Conservation (phyloP, 2,888 invertebrate species). For the Spicauda simplicius region DNA sequence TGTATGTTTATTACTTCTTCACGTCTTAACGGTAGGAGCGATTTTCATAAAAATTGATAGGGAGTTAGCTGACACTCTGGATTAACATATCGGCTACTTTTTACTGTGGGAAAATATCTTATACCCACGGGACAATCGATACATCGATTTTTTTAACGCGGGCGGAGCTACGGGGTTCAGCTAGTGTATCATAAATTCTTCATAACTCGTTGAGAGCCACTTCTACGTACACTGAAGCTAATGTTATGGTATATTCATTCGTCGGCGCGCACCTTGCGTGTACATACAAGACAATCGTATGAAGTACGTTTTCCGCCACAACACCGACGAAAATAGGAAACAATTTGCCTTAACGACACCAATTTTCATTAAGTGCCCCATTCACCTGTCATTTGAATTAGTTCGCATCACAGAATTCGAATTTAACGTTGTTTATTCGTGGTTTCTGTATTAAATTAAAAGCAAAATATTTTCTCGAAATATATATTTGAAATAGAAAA, state of each 20-base stretch:
- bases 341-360: constrained; percentile 40
- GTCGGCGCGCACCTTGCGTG: constrained; percentile 53
- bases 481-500: too few species aligned
- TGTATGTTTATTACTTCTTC: too few species aligned
- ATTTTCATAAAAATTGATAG: too few species aligned
- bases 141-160: too few species aligned
- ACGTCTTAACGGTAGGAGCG: too few species aligned
- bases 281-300: constrained; percentile 48
- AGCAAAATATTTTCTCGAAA: too few species aligned
- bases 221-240: constrained; percentile 59
- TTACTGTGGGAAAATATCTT: too few species aligned
- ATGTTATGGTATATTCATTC: constrained; percentile 64
- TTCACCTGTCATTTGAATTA: constrained; percentile 24
- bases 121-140: too few species aligned
- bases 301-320: constrained; percentile 56
- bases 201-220: constrained; percentile 40
- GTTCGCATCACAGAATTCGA: constrained; percentile 7
- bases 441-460: neutral
- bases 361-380: constrained; percentile 24
- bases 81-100: too few species aligned
- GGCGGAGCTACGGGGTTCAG: too few species aligned
- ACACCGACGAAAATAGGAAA: constrained; percentile 44
- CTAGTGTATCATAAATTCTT: too few species aligned
- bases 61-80: too few species aligned
- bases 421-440: neutral